Percentiles rank a stretch among this genome's conserved stretches.
phyloP scores from a whole-genome alignment of 1,140 invertebrate genomes.

The Drosophila varians region DNA sequence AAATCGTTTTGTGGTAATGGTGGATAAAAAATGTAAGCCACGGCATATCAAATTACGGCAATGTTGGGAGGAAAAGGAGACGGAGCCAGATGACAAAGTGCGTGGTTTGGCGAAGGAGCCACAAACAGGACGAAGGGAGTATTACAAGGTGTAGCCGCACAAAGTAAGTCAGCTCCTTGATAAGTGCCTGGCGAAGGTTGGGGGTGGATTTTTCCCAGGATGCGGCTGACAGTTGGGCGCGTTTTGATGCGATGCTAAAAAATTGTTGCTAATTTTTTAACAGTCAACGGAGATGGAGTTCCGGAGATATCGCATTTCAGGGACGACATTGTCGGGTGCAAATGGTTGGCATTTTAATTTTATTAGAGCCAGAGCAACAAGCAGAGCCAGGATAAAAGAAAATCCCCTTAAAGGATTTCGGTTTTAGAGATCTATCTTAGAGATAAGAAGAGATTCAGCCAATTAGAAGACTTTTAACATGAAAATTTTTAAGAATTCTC shows the following conservation, averaged over 20 bases:
- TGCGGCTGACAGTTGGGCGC: constrained; percentile 69
- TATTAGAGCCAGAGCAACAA: constrained; percentile 55
- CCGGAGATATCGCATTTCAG: constrained; percentile 60
- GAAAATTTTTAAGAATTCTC: not conserved
- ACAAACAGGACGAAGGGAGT: constrained; percentile 10
- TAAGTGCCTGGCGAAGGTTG: constrained; percentile 48
- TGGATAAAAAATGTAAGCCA: constrained; percentile 75
- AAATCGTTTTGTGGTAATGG: constrained; percentile 74
- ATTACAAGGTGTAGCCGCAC: constrained; percentile 68
- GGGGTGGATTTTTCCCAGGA: constrained; percentile 39
- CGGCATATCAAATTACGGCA: constrained; percentile 75
- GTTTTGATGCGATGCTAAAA: constrained; percentile 75
- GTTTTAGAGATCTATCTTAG: constrained; percentile 7
- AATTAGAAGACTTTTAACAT: not conserved
- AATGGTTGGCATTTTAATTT: constrained; percentile 76
- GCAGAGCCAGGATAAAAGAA: constrained; percentile 25
- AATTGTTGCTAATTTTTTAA: constrained; percentile 81
- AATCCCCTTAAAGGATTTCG: constrained; percentile 43
- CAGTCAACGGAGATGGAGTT: constrained; percentile 42
- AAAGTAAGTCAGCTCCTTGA: constrained; percentile 65
- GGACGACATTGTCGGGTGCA: constrained; percentile 51
- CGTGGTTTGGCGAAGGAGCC: constrained; percentile 25
- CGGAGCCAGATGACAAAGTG: constrained; percentile 69
- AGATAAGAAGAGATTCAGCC: constrained; percentile 1
- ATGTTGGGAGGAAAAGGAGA: constrained; percentile 1